These are phyloP conservation scores for Poeciliopsis infans DNA, from an alignment of 2,797 vertebrate genomes.

Conservation along the genomic window DNA sequence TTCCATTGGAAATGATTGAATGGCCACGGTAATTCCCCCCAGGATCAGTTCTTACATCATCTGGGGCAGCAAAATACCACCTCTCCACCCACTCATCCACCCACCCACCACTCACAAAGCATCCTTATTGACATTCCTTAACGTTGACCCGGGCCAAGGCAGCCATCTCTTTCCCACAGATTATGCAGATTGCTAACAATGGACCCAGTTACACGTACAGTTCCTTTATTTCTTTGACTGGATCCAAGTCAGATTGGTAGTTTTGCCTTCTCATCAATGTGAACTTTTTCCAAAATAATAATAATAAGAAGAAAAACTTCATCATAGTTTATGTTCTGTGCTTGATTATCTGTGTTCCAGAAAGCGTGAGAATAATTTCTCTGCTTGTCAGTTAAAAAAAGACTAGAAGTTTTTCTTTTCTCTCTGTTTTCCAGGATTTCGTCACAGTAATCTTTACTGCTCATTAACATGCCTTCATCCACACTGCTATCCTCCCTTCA, in stretches of 20 bases:
- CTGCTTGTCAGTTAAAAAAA: conserved; percentile 34
- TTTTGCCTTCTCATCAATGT: conserved; percentile 22
- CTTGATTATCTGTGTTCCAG: conserved; percentile 22
- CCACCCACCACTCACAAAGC: conserved; percentile 30
- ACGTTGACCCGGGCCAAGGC: conserved; percentile 69
- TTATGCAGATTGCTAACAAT: conserved; percentile 54
- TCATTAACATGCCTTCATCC: conserved; percentile 70
- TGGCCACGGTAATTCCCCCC: conserved; percentile 66
- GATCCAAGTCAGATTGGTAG: conserved; percentile 18
- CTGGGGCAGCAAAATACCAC: conserved; percentile 34
- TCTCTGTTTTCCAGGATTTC: conserved; percentile 38
- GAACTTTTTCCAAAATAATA: not conserved
- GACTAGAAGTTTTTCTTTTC: conserved; percentile 9
- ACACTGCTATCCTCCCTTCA: conserved; percentile 8
- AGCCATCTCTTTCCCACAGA: conserved; percentile 73
- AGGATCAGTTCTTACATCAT: conserved; percentile 70
- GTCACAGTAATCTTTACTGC: conserved; percentile 49
- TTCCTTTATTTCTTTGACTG: conserved; percentile 35
- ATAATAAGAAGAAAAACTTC: conserved; percentile 6
- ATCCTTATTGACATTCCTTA: conserved; percentile 77
- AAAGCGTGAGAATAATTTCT: conserved; percentile 33
- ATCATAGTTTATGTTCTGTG: conserved; percentile 25
- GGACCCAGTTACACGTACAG: conserved; percentile 22
- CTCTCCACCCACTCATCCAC: conserved; percentile 28
- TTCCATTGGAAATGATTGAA: conserved; percentile 74